Evolutionary conservation across 2,797 vertebrate species (phyloP), one percentile per base, ranked within the genome.

Genomic region (Leucoraja ocellata): DNA sequence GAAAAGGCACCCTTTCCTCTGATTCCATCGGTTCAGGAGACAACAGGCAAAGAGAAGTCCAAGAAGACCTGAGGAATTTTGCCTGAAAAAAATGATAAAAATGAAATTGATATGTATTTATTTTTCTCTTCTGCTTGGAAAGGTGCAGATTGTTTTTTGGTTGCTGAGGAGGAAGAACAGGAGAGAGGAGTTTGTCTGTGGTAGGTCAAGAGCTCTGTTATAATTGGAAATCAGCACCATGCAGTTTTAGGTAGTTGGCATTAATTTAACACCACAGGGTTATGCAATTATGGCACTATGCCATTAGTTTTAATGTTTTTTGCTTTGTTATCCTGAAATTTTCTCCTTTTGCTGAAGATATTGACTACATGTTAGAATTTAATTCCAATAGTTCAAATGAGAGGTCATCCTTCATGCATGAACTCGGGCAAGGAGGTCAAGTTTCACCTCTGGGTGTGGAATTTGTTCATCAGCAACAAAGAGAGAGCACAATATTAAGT

Each of bases 161-260:
- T 16, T 21, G 63, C 84, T 54, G 32, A 18, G 16, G 68, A 88
- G n/a, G 61, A 36, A 68, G 61, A n/a, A 32, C 9, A 36, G n/a
- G n/a, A 88, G 61, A 32, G 84, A 68, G 61, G 61, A 68, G 63
- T 88, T 73, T 68, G 84, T 68, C 84, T 61, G n/a, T 61, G 61
- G 84, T 65, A 88, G 84, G 84, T 88, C 84, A 88, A 88, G 28
- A 88, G 63, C 84, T 88, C 61, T 63, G 16, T 68, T 88, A 88
- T 88, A 88, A 88, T 88, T 88, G 84, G 84, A 88, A 88, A 88
- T 88, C 84, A 68, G 84, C 84, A 88, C 84, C 84, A 88, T 88
- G 84, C 84, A 65, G 84, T 36, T 88, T 88, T 88, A 88, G 84
- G 63, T 36, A 36, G 84, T 88, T 88, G 84, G 84, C 84, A 88